phyloP scores from a whole-genome alignment of 2,113 vertebrate species.

The Sus scrofa region DNA sequence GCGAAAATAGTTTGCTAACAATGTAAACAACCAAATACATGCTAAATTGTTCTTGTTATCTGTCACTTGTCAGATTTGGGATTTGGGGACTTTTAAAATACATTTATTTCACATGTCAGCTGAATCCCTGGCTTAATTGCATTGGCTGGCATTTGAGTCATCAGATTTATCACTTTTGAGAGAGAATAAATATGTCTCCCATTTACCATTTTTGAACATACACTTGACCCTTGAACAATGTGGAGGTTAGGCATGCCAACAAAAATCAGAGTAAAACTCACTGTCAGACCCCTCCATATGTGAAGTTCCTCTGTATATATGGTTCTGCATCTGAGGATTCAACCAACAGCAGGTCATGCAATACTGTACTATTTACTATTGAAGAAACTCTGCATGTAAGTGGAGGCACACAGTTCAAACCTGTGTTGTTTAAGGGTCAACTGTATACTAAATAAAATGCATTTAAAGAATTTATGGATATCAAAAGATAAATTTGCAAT shows the following conservation, averaged over 20 bases:
- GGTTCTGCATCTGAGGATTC: neutral
- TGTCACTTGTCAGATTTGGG: neutral
- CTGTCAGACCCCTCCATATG: neutral
- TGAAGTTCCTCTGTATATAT: neutral
- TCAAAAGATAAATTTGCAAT: neutral
- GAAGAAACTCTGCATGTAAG: neutral
- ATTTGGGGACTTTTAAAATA: conserved; percentile 3
- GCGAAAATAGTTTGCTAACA: conserved; percentile 17
- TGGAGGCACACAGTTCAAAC: neutral
- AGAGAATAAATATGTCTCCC: neutral
- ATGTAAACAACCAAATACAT: neutral
- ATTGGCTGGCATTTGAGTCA: neutral
- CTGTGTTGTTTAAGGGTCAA: neutral
- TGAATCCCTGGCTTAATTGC: neutral
- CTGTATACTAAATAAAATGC: neutral
- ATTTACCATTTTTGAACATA: conserved; percentile 25
- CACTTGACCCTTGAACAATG: neutral
- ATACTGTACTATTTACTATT: neutral
- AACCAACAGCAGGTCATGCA: neutral
- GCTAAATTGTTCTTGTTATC: neutral
- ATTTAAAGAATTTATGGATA: neutral
- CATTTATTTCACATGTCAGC: neutral
- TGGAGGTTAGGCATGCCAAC: neutral
- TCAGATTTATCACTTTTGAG: neutral
- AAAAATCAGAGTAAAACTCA: neutral